Evolutionary conservation across 2,797 vertebrate species (phyloP).

Genomic region (Sarcoramphus papa): DNA sequence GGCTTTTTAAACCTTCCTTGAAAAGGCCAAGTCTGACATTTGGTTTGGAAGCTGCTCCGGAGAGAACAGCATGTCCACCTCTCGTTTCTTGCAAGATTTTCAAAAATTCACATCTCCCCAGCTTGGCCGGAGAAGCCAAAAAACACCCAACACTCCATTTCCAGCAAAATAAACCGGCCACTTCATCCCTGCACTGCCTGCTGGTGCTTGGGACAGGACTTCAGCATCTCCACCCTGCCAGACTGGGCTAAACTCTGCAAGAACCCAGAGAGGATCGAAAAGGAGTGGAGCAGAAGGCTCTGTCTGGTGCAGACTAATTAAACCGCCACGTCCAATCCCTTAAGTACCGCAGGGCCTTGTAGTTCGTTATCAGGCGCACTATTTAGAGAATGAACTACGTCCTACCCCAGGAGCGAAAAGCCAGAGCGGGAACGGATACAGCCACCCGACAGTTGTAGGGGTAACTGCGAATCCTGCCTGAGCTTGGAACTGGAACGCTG

Average conservation of each 20-base stretch:
- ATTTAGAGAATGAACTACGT: not conserved
- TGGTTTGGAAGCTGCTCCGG: not conserved
- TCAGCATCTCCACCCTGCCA: not conserved
- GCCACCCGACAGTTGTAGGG: not conserved
- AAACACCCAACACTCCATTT: not conserved
- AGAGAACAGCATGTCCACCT: not conserved
- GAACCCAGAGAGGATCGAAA: not conserved
- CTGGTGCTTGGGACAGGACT: not conserved
- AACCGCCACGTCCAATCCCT: not conserved
- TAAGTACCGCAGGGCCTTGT: not conserved
- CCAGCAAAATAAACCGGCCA: not conserved
- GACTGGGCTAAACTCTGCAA: not conserved
- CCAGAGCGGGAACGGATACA: not conserved
- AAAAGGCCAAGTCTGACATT: not conserved
- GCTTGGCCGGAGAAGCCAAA: not conserved
- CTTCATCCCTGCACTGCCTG: too few relatives aligned
- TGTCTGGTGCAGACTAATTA: not conserved
- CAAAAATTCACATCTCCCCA: not conserved
- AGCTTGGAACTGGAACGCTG: not conserved
- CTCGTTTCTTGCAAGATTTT: not conserved
- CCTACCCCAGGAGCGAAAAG: not conserved
- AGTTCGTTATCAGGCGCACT: not conserved
- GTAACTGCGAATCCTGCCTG: not conserved
- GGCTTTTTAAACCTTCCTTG: not conserved
- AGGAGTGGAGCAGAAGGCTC: not conserved